Evolutionary conservation across 92 coral and sea anemone species (phyloP), one percentile per base, ranked within the genome.

Genomic region (Epizoanthus ramosus): DNA sequence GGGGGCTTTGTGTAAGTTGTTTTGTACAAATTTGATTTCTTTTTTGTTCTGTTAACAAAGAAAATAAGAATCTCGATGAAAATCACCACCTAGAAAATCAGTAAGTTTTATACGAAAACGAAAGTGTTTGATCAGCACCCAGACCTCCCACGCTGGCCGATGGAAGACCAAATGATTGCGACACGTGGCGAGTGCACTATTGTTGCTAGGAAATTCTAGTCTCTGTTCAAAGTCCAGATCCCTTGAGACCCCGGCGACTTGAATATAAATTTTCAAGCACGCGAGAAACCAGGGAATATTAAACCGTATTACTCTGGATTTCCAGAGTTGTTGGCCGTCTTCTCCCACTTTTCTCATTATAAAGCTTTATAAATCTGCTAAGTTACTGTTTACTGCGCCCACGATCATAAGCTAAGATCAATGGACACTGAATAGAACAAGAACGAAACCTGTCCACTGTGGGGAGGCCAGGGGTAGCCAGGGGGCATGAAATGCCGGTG

Each of bases 71-170:
- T 63, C 13, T 6, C 19, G 35, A 10, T 33, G 71, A 67, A 18
- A 7, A 14, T n/a, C 16, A 3, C 8, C 12, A 33, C 47, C 0
- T 8, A 12, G 14, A 65, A 18, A 13, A 39, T 14, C 71, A 65
- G 71, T 39, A 28, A 39, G 14, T 67, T 67, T 15, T 33, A 19
- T 33, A 16, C 18, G 71, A 14, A 5, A 10, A 33, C 5, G 39
- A 67, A 15, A 3, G 43, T 67, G 24, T 67, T 67, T 67, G 71
- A 18, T 67, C 71, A 31, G 71, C 71, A 41, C 39, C 71, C 43
- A 33, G 71, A 67, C 47, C 71, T 67, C 71, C 71, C 71, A 67
- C 71, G 39, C 71, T 31, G 71, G n/a, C 28, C 19, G n/a, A 33
- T 21, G 71, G 14, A 65, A 28, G n/a, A 65, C 2, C 71, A 67